Evolutionary conservation across 2,113 vertebrate genomes (phyloP).

Genomic region (Anas platyrhynchos): DNA sequence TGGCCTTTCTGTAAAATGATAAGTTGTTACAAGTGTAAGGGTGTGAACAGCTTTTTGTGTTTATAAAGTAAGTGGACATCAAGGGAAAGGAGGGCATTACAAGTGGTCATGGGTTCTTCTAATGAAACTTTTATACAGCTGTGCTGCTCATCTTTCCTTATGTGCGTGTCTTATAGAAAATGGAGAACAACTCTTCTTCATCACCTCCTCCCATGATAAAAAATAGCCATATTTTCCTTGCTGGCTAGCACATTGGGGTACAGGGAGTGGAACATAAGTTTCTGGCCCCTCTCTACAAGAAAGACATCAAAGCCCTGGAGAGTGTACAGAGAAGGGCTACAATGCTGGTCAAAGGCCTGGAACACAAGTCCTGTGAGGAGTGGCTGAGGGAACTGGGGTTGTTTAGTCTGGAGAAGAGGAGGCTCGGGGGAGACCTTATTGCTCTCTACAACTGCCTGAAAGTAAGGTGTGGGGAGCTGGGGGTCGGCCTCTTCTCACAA

Average conservation of each 20-base stretch:
- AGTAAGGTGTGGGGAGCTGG: too few species aligned
- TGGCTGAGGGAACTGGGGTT: too few species aligned
- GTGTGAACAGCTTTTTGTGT: background rate
- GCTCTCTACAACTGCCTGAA: too few species aligned
- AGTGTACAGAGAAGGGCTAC: too few species aligned
- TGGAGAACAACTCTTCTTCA: background rate
- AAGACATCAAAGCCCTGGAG: too few species aligned
- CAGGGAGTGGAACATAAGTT: background rate
- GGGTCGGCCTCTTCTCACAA: too few species aligned
- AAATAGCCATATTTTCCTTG: background rate
- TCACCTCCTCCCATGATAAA: background rate
- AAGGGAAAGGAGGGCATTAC: background rate
- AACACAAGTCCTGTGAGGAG: too few species aligned
- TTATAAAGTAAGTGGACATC: constrained; percentile 1
- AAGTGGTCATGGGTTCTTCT: background rate
- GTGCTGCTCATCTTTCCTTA: background rate
- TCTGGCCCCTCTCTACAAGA: too few species aligned
- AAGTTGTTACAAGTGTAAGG: background rate
- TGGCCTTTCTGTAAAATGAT: constrained; percentile 2
- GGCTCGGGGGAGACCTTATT: too few species aligned
- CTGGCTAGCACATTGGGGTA: background rate
- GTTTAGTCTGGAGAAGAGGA: too few species aligned
- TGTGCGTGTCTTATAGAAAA: background rate
- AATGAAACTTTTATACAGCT: background rate
- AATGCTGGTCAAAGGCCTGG: too few species aligned